Conservation (phyloP, 2,113 vertebrate genomes). For the Sphyrna mokarran region DNA sequence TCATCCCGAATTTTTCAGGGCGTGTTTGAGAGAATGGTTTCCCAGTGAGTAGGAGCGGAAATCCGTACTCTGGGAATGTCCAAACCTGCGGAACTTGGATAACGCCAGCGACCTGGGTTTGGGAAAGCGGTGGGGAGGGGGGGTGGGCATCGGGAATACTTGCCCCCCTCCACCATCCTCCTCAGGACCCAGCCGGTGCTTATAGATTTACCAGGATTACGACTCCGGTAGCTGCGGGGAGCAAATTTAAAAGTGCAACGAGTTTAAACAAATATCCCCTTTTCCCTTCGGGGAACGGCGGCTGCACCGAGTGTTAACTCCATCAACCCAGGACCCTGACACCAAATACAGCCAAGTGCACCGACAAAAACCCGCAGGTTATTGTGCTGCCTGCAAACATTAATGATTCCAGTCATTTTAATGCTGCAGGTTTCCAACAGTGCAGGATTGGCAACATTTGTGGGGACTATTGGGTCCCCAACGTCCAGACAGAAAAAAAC, state of each 20-base stretch:
- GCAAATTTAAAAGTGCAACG: not conserved
- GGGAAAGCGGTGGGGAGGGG: not conserved
- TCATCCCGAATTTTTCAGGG: not conserved
- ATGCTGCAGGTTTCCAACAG: constrained; percentile 39
- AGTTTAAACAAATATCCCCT: not conserved
- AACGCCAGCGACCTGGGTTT: not conserved
- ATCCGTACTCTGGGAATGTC: not conserved
- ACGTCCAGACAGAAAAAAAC: not conserved
- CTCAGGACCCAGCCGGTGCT: not conserved
- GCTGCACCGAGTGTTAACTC: not conserved
- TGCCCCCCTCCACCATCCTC: not conserved
- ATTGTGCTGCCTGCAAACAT: not conserved
- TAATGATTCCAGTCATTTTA: constrained; percentile 27
- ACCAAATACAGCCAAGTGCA: not conserved
- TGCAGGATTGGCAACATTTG: constrained; percentile 42
- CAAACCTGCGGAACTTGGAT: not conserved
- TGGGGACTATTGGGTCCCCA: constrained; percentile 40
- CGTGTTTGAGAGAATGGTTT: not conserved
- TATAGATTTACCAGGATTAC: not conserved
- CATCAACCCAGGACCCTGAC: not conserved
- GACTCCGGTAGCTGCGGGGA: not conserved
- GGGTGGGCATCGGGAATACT: not conserved
- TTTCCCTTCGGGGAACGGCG: not conserved
- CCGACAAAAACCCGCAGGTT: not conserved
- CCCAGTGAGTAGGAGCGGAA: not conserved